phyloP scores from a whole-genome alignment of 1,140 invertebrate genomes.

The Drosophila nasuta region DNA sequence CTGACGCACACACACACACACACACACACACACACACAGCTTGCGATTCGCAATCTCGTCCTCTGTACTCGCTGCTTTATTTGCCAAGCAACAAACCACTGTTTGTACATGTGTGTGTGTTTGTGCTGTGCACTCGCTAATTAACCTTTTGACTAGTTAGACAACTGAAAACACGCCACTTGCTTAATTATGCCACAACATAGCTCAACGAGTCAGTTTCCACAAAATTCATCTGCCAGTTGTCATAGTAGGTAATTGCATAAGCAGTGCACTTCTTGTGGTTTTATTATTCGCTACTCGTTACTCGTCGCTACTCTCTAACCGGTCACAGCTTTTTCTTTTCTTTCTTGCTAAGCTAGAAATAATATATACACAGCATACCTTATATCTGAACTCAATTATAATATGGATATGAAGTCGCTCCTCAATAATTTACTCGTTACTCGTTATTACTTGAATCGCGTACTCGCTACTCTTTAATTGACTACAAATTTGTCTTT shows the following conservation, averaged over 20 bases:
- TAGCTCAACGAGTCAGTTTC: background rate
- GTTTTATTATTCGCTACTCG: background rate
- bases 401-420: background rate
- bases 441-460: background rate
- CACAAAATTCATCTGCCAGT: background rate
- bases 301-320: background rate
- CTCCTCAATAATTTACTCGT: background rate
- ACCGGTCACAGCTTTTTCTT: too few species aligned
- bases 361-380: too few species aligned
- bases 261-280: background rate
- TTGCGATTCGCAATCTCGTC: background rate
- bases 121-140: background rate
- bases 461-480: too few species aligned
- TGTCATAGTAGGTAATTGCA: background rate
- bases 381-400: too few species aligned
- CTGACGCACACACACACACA: background rate
- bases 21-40: too few species aligned
- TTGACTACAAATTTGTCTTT: too few species aligned
- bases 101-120: background rate
- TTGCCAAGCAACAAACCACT: background rate
- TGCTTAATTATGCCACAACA: background rate
- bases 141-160: background rate
- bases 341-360: too few species aligned
- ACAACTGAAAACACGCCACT: slow-evolving; percentile 1
- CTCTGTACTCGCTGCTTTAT: background rate